Evolutionary conservation across 35 echinoderm and acorn worm species (phyloP), one percentile per base, ranked within the genome.

Genomic region (Strongylocentrotus purpuratus): DNA sequence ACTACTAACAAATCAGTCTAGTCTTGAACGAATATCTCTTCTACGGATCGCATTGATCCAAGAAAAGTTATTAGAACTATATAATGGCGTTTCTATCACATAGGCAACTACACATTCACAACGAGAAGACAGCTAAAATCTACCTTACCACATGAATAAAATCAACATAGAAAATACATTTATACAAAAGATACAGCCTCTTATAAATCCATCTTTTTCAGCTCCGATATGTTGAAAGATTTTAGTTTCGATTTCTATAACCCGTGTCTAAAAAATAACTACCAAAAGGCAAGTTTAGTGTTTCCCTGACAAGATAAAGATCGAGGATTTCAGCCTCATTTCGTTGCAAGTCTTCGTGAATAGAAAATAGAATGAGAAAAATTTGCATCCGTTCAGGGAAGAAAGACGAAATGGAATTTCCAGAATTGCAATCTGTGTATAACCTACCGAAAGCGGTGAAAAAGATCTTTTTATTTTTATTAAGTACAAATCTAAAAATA

Each of bases 151-250:
- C 32, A 89, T 18, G 18, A 41, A 89, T 45, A 89, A 5, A 89
- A 33, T 45, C 87, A 33, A 2, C 87, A 33, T 17, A 89, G 45
- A 45, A 15, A 78, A 78, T 28, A 78, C 20, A 78, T 78, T 78
- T 78, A 78, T 78, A 78, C 65, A 78, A 78, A 78, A 78, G 28
- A 78, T 78, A 78, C 65, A 78, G 65, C 65, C 65, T 78, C 65
- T 78, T n/a, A 28, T 28, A 78, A 78, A 78, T 78, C 25, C 28
- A 22, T 78, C 65, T 22, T 78, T 22, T 22, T 78, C 65, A 78
- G 65, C 65, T 78, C 20, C 7, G 4, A 78, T 28, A 78, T 78
- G 20, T 78, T n/a, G 65, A 78, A 78, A 78, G 65, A 78, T 7
- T 78, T n/a, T 28, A 28, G 4, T 78, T 41, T 41, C 35, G 35